Evolutionary conservation across 2,113 vertebrate species (phyloP), one percentile per base, ranked within the genome.

Genomic region (Mustela nigripes): DNA sequence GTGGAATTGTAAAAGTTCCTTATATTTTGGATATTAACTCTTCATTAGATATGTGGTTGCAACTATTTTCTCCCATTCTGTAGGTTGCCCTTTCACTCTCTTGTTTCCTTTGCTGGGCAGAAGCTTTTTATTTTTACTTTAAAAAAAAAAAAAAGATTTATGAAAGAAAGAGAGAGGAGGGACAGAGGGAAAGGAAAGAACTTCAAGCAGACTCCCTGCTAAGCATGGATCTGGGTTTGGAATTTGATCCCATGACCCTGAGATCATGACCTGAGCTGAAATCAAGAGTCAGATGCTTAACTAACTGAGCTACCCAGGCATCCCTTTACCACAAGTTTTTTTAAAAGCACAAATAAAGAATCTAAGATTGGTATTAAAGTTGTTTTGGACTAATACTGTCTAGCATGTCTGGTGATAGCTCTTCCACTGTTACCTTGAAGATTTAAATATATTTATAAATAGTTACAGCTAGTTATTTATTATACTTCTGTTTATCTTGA

Each of bases 331-430:
- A 92, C 62, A 74, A 39, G 42, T 42, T 56, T 87, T 65, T 58
- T 33, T 4, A 48, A 92, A 74, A 96, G n/a, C 56, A 89, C 33
- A 76, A 60, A 22, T 33, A 69, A n/a, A 58, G 8, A 63, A 24
- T 79, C 50, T 94, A 62, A 86, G 67, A 96, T 15, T 87, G 26
- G 4, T 83, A 36, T 45, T 76, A 76, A 93, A 67, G 16, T 93
- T 87, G 3, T 39, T 86, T 24, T 89, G 71, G 7, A 84, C 53
- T 62, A 73, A 62, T 95, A 22, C 33, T 82, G 19, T 58, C 45
- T 67, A 45, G 31, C 10, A 33, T 71, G 33, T 33, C 45, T 94
- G 79, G 50, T 92, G 36, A 91, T 19, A 92, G 21, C n/a, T 92
- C 60, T 45, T 84, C 36, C 26, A 67, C 58, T 50, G 15, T 31